A percentile compares a stretch with the other conserved stretches of the same genome.
Evolutionary conservation across 2,888 invertebrate genomes (phyloP).

Genomic region (Lutraria lutraria): DNA sequence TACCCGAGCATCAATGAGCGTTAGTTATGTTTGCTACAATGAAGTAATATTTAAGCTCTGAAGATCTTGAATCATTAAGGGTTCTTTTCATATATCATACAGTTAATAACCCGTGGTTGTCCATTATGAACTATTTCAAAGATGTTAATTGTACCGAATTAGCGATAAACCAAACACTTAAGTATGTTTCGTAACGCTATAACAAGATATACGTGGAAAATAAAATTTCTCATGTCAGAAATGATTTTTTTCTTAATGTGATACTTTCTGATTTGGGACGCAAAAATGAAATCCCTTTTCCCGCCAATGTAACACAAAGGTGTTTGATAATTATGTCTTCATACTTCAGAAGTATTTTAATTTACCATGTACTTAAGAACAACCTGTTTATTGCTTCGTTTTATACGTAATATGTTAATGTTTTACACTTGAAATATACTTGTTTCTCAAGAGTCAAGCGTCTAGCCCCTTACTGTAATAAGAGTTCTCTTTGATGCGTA

Average conservation of each 20-base stretch:
- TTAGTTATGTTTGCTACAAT: neutral
- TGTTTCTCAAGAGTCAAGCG: conserved; percentile 55
- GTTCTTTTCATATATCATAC: neutral
- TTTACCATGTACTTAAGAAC: conserved; percentile 42
- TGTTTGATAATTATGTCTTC: conserved; percentile 30
- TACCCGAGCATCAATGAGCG: neutral
- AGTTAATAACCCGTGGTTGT: neutral
- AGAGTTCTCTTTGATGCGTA: conserved; percentile 62
- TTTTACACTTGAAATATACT: conserved; percentile 56
- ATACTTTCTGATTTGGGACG: neutral
- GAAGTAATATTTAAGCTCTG: neutral
- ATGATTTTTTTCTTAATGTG: neutral
- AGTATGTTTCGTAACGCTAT: neutral
- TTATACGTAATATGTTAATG: conserved; percentile 46
- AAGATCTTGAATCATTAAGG: neutral
- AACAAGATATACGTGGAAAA: neutral
- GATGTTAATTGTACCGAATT: conserved; percentile 1
- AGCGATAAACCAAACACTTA: neutral
- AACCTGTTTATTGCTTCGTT: conserved; percentile 56
- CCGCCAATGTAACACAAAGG: conserved; percentile 46
- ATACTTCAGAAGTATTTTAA: conserved; percentile 41
- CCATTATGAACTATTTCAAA: neutral
- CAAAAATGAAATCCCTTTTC: conserved; percentile 22
- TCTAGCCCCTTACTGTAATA: conserved; percentile 46
- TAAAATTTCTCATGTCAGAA: conserved; percentile 1